Percentiles rank a stretch among this genome's conserved stretches.
phyloP scores from a whole-genome alignment of 2,888 invertebrate species.

The Stenotaenia linearis region DNA sequence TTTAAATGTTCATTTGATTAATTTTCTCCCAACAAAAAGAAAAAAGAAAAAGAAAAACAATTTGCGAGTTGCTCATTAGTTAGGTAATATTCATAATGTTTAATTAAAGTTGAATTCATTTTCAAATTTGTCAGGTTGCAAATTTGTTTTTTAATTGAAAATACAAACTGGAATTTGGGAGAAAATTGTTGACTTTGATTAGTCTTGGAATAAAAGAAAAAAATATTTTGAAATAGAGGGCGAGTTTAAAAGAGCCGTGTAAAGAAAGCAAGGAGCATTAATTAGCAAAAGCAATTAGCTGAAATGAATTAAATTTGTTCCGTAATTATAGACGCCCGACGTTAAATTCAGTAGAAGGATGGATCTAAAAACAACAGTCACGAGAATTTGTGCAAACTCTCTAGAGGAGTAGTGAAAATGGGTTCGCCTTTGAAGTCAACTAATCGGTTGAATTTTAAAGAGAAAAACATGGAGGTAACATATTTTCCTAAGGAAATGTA shows the following conservation, averaged over 20 bases:
- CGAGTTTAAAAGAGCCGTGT: background rate
- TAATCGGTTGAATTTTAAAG: background rate
- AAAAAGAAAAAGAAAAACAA: too few species aligned
- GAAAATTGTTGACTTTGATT: background rate
- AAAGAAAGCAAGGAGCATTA: background rate
- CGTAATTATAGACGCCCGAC: background rate
- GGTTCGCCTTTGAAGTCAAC: background rate
- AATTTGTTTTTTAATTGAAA: background rate
- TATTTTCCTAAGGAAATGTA: background rate
- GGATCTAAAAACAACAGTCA: background rate
- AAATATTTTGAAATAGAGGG: background rate
- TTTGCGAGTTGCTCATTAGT: too few species aligned
- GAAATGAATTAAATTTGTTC: constrained; percentile 3
- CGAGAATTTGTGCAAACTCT: background rate
- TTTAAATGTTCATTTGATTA: background rate
- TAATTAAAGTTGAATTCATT: background rate
- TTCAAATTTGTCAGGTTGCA: background rate
- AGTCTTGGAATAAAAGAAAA: background rate
- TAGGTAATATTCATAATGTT: background rate
- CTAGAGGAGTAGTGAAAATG: background rate
- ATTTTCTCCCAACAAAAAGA: background rate
- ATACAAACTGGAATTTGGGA: background rate
- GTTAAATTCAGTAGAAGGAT: background rate
- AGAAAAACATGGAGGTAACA: background rate
- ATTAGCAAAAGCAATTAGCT: constrained; percentile 5